Base-by-base conservation (phyloP, 2,113 vertebrate genomes). In the Nothocercus nigrocapillus region DNA sequence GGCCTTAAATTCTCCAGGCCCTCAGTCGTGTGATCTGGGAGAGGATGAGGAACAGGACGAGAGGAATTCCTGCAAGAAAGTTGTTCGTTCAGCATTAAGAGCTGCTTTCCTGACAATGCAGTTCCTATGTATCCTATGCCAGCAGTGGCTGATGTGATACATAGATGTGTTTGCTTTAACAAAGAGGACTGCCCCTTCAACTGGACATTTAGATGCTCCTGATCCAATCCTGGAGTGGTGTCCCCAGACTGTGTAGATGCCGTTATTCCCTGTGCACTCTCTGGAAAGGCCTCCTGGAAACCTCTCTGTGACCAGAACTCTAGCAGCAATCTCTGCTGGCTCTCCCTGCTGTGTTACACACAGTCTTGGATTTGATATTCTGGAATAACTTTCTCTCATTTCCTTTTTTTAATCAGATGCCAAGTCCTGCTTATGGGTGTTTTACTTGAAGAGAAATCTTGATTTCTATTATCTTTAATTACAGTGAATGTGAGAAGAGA, bases 281-380 rank as follows among this genome's bases (percentile, higher is more conserved):
- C 58, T 87, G 84, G 47, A 49, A 49, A 49, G 47, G 56, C 42
- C 87, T 82, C 42, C 58, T 84, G 66, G 74, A 93, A 89, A 82
- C 0, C 1, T 63, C 74, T 78, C 45, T 51, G 49, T 2, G 1
- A 56, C 56, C 64, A 74, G 80, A 59, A 40, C 86, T 89, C 64
- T 42, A 68, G 42, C 0, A 0, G 86, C 77, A 49, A 13, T 67
- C 0, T 1, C 82, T 1, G 15, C 53, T 85, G 85, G 67, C 75
- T 89, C 4, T 0, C 42, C 4, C 1, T 73, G 51, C 51, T 72
- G 32, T 18, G 13, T 73, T 88, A 73, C 42, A 89, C 85, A 77
- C 42, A 89, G 70, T 22, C 70, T 79, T 72, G 67, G 53, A 51
- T 53, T 79, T 89, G 51, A 22, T 58, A 69, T 44, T 82, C 53